Percentiles rank a stretch among this genome's conserved stretches.
phyloP scores from a whole-genome alignment of 2,113 vertebrate species.

The Heterotis niloticus region DNA sequence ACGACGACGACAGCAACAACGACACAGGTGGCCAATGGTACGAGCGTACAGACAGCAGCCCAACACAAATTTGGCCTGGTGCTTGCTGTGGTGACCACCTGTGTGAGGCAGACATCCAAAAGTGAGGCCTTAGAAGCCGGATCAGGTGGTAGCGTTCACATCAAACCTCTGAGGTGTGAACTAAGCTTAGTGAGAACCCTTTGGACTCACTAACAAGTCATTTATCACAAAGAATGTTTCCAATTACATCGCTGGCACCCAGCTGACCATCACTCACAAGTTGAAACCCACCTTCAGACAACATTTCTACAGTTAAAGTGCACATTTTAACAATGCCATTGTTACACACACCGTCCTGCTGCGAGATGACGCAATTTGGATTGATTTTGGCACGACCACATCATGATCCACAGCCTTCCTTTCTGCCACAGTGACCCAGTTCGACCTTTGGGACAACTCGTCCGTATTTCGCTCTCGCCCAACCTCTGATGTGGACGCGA shows the following conservation, averaged over 20 bases:
- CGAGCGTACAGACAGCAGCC: not conserved
- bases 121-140: constrained; percentile 8
- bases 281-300: not conserved
- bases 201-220: constrained; percentile 34
- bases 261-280: not conserved
- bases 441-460: constrained; percentile 65
- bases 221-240: too few species aligned
- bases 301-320: not conserved
- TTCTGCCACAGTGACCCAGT: constrained; percentile 53
- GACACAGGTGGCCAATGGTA: constrained; percentile 51
- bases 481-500: constrained; percentile 80
- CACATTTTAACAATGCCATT: too few species aligned
- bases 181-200: constrained; percentile 35
- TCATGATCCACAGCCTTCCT: not conserved
- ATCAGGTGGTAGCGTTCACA: constrained; percentile 38
- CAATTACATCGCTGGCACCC: not conserved
- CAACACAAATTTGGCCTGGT: not conserved
- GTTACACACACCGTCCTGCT: too few species aligned
- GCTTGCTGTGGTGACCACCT: not conserved
- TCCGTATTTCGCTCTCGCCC: constrained; percentile 84
- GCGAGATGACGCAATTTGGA: too few species aligned
- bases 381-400: too few species aligned
- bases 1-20: constrained; percentile 42
- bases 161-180: not conserved
- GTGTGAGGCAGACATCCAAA: not conserved